Conservation (phyloP, 35 echinoderm and acorn worm species). For the Patiria miniata region DNA sequence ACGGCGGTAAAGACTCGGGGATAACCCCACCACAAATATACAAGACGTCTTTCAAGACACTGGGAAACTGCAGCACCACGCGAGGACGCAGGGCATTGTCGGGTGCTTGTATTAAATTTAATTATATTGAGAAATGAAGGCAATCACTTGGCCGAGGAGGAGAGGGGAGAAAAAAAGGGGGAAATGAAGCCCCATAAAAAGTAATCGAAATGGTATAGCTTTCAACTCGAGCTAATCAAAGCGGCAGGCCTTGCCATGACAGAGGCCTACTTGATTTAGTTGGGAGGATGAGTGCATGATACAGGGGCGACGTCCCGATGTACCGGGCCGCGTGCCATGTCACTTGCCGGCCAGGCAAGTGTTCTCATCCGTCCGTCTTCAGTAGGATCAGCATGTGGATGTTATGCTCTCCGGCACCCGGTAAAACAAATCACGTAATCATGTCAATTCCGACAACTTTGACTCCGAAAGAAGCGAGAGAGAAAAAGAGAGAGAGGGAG, state of each 20-base stretch:
- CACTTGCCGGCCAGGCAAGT: background rate
- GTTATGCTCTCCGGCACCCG: conserved; percentile 6
- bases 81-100: too few species aligned
- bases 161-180: background rate
- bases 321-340: background rate
- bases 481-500: background rate
- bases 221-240: conserved; percentile 24
- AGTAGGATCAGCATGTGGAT: background rate
- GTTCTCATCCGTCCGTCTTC: background rate
- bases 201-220: conserved; percentile 27
- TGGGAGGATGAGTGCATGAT: background rate
- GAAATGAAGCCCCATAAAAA: conserved; percentile 24
- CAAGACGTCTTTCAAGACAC: conserved; percentile 1
- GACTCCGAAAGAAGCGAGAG: background rate
- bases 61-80: background rate
- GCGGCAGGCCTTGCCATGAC: background rate
- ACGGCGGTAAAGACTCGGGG: background rate
- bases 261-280: conserved; percentile 4
- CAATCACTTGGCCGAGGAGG: conserved; percentile 5
- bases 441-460: conserved; percentile 14
- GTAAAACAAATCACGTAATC: conserved; percentile 26
- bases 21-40: conserved; percentile 23
- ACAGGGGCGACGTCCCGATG: background rate
- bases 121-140: conserved; percentile 32
- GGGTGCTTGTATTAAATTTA: conserved; percentile 16